Percentiles rank a stretch among this genome's conserved stretches.
Evolutionary conservation across 1,140 invertebrate species (phyloP).

Genomic region (Nephila pilipes): DNA sequence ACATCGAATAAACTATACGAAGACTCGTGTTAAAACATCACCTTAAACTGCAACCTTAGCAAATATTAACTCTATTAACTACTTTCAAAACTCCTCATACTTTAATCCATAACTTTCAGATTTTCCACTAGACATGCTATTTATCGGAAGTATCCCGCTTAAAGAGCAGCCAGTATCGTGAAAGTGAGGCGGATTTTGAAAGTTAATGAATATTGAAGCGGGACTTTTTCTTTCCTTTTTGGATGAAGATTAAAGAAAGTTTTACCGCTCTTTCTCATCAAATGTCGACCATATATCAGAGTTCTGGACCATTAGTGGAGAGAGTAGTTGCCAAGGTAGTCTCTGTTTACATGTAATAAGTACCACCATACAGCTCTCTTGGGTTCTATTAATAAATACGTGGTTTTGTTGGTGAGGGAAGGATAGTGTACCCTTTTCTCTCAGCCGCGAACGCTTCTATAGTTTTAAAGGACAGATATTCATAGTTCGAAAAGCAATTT

Average conservation of each 20-base stretch:
- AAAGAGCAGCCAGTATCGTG: conserved; percentile 1
- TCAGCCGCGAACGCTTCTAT: neutral
- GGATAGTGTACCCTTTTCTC: neutral
- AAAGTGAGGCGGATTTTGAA: conserved; percentile 12
- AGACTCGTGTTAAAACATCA: neutral
- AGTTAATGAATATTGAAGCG: conserved; percentile 46
- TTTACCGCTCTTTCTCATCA: conserved; percentile 46
- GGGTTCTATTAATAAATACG: conserved; percentile 71
- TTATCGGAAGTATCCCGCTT: neutral
- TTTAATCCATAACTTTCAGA: conserved; percentile 21
- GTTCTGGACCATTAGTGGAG: conserved; percentile 51
- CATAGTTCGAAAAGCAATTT: neutral
- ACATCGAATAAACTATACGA: neutral
- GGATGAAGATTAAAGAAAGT: conserved; percentile 69
- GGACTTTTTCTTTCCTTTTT: conserved; percentile 39
- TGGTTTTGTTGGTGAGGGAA: conserved; percentile 55
- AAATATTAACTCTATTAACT: neutral
- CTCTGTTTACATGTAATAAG: conserved; percentile 69
- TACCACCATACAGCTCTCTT: conserved; percentile 41
- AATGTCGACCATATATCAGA: conserved; percentile 61
- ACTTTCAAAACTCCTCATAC: conserved; percentile 5
- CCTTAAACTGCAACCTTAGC: neutral
- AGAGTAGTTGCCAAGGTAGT: conserved; percentile 19
- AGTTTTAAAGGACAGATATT: conserved; percentile 4
- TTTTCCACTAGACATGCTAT: neutral